Base-by-base conservation (phyloP, 2,888 invertebrate species). In the Orchesella flavescens region DNA sequence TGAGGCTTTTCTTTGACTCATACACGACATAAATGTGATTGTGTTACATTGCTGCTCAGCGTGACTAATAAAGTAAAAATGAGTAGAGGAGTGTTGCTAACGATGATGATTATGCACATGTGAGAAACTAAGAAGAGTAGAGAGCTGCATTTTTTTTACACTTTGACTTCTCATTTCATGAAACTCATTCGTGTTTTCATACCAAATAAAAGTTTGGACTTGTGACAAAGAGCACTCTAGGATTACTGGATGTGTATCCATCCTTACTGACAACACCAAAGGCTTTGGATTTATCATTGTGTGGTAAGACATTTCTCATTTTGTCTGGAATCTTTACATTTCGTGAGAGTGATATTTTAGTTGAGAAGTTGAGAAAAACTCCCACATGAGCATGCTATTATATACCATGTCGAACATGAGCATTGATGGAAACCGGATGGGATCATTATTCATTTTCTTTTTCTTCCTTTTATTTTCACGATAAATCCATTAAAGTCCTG, bases 371-470 rank as follows among this genome's bases (percentile, higher is more conserved):
- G 61, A 24, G 61, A 61, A 61, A 61, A 23, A 17, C 19, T 61
- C 61, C 24, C 21, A 17, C 19, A 19, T 9, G 34, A 2, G 3
- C 34, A 34, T 34, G n/a, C n/a, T n/a, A n/a, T n/a, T n/a, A n/a
- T n/a, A n/a, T n/a, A n/a, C n/a, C 7, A 23, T 23, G 7, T 5
- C 12, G 65, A 65, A n/a, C 24, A 49, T 21, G 12, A 49, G 21
- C 23, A 23, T 5, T 68, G 68, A 68, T 46, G 68, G 68, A 68
- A 68, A 68, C 68, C 68, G 68, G 68, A 49, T 68, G 68, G 13
- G 12, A 59, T 59, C 53, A 59, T 59, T n/a, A 59, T 59, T 21
- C 59, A 55, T n/a, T n/a, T n/a, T n/a, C n/a, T n/a, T n/a, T 46
- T 46, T 46, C 46, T 46, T 46, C 46, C 13, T 21, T 19, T 21